phyloP scores from a whole-genome alignment of 1,140 invertebrate genomes.

The Helicoverpa zea region DNA sequence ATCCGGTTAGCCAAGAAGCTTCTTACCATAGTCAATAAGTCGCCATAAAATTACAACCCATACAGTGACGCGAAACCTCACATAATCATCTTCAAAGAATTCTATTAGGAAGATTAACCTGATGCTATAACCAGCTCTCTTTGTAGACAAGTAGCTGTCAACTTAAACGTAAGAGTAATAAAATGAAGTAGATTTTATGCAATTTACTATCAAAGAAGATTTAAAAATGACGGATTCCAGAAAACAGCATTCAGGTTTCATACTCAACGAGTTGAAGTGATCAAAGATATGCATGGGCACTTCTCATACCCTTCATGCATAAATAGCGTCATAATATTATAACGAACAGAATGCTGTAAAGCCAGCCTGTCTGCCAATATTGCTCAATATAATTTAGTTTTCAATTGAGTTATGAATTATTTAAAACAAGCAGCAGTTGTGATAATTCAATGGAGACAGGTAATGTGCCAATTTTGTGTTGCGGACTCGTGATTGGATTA shows the following conservation, averaged over 20 bases:
- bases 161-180: no score
- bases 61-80: no score
- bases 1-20: no score
- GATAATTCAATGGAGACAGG: conserved; percentile 24
- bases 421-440: conserved; percentile 13
- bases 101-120: no score
- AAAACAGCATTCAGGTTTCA: neutral
- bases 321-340: conserved; percentile 24
- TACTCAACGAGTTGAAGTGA: neutral
- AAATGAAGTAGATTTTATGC: neutral
- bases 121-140: no score
- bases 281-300: conserved; percentile 7
- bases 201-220: neutral
- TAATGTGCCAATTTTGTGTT: conserved; percentile 43
- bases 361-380: neutral
- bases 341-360: conserved; percentile 7
- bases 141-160: no score
- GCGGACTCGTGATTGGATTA: conserved; percentile 10
- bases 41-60: no score
- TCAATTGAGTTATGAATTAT: conserved; percentile 45
- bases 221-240: neutral
- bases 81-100: no score
- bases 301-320: neutral
- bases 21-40: no score
- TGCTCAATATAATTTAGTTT: conserved; percentile 28